Evolutionary conservation across 2,113 vertebrate species (phyloP).

Genomic region (Tetrao urogallus): DNA sequence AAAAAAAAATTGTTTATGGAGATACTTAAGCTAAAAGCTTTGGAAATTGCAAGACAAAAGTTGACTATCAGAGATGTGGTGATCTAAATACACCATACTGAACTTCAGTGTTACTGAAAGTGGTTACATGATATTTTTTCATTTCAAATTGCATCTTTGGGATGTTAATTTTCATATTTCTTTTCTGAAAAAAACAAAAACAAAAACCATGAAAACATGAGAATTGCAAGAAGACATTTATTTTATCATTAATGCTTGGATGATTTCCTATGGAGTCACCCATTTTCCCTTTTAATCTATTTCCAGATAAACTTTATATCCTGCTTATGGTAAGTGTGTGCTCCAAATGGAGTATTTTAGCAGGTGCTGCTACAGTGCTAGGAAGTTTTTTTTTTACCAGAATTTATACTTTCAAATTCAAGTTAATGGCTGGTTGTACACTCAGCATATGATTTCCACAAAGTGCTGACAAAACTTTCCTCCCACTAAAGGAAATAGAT

Average conservation of each 20-base stretch:
- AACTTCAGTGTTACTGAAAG: neutral
- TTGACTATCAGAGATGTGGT: neutral
- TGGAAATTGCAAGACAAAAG: neutral
- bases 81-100: neutral
- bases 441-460: conserved; percentile 2
- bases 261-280: neutral
- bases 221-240: neutral
- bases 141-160: neutral
- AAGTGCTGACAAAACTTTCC: conserved; percentile 21
- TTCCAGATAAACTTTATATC: neutral
- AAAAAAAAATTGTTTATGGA: neutral
- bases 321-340: neutral
- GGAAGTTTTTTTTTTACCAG: neutral
- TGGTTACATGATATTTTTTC: neutral
- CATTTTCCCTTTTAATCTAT: neutral
- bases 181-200: neutral
- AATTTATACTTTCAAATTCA: conserved; percentile 27
- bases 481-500: neutral
- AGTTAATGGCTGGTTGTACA: neutral
- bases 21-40: neutral
- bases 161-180: neutral
- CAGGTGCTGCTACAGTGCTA: neutral
- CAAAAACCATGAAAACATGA: neutral
- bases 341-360: neutral
- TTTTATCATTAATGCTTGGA: neutral